Conservation (phyloP, 2,888 invertebrate species). For the Anticlea derivata region DNA sequence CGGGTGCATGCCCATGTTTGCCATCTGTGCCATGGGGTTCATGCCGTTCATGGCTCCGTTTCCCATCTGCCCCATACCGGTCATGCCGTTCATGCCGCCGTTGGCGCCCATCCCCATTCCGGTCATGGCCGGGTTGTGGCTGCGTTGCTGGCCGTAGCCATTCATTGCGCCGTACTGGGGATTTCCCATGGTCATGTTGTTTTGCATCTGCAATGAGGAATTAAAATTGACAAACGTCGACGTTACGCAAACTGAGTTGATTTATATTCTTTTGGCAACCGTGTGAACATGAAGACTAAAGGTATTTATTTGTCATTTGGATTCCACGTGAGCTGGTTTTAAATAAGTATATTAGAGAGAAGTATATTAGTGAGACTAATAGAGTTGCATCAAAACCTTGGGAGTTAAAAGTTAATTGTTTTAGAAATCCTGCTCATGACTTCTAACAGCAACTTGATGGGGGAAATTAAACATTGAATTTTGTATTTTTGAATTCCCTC, state of each 20-base stretch:
- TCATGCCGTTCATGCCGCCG: conserved; percentile 84
- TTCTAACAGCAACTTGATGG: too few species aligned
- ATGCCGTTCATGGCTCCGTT: conserved; percentile 87
- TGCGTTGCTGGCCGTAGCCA: conserved; percentile 84
- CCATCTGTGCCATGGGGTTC: conserved; percentile 90
- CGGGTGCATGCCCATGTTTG: conserved; percentile 88
- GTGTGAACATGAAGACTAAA: conserved; percentile 9
- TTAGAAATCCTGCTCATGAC: neutral
- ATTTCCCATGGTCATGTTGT: conserved; percentile 86
- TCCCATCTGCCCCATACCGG: conserved; percentile 86
- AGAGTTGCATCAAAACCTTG: neutral
- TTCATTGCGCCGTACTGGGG: conserved; percentile 85
- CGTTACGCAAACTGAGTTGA: conserved; percentile 31
- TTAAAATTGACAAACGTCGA: conserved; percentile 28
- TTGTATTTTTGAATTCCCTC: too few species aligned
- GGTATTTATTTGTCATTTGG: conserved; percentile 14
- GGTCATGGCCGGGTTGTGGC: conserved; percentile 82
- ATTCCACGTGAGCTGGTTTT: conserved; percentile 4
- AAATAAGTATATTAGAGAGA: neutral
- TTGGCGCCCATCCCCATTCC: conserved; percentile 83
- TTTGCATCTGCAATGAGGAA: conserved; percentile 83
- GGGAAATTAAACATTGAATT: too few species aligned
- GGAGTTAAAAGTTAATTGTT: neutral
- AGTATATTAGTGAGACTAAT: neutral
- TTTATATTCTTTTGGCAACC: conserved; percentile 21